Base-by-base conservation (phyloP, 2,888 invertebrate genomes). In the Sacculina carcini region DNA sequence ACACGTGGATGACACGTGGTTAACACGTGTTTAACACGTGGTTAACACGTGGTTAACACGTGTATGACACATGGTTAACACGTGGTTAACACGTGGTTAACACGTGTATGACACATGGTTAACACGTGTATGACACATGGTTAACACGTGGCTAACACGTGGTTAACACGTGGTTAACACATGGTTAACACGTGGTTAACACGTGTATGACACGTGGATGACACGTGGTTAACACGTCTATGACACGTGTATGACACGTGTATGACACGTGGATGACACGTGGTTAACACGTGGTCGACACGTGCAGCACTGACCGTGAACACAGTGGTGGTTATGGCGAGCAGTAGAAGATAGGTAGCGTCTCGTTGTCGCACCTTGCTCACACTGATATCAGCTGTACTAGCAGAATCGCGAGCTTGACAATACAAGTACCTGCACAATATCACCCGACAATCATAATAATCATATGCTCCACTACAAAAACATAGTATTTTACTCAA, bases 321-420 rank as follows among this genome's bases (percentile, higher is more conserved):
- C 28, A 75, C 62, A 6, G 76, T 71, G 46, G 74, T 69, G 12
- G 71, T 58, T 51, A 77, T 73, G 5, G 78, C 73, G 54, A 72
- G 73, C 1, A 66, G 64, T 16, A 78, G 63, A 59, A 69, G 71
- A 3, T 66, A 61, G 28, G 61, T 61, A 12, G 60, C 64, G 59
- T 62, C 61, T 53, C 62, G 65, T 49, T 67, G 64, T 2, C 61
- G 55, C 24, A 64, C 56, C 6, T 66, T 54, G 71, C 70, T 71
- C 53, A 49, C 59, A 61, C 51, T 48, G 31, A 39, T 36, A 32
- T 42, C 52, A 2, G 12, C 24, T 36, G 12, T 28, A 4, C 36
- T 34, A 12, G 48, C 44, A n/a, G 40, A 32, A 24, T 19, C 49
- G 47, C 52, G 38, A 28, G 24, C 48, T 26, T 48, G 42, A 9